Evolutionary conservation across 2,113 vertebrate genomes (phyloP), one percentile per base, ranked within the genome.

Genomic region (Notothenia rossii): DNA sequence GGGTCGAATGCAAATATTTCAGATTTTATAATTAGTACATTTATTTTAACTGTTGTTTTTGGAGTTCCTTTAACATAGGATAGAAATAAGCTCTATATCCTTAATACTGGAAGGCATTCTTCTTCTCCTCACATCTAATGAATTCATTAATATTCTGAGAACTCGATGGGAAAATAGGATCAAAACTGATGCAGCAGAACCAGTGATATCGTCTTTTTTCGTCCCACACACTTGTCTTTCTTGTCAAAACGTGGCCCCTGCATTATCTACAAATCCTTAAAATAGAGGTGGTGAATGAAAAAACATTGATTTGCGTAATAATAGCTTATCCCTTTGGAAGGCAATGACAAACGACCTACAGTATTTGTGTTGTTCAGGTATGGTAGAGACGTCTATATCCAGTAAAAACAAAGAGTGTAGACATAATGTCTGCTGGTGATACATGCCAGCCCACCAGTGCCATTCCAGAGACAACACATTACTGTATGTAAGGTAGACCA

Each of bases 391-490:
- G 69, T 86, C 74, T 75, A 18, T 78, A 81, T 88, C 53, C 55
- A 71, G 22, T 69, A 14, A 61, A 84, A 63, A 89, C 36, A 67
- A 70, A 73, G 46, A 78, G 55, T 65, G 62, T 74, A 69, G 83
- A 79, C 78, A 69, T 33, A 45, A 75, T 73, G 65, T 79, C 68
- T 78, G 58, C 40, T 83, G 79, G 71, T 36, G 10, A 78, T 62
- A 76, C 72, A 81, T 46, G 58, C 70, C 56, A 70, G 45, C 69
- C 29, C 63, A 79, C 73, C 66, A 50, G 77, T 55, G 60, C 67
- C 75, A 55, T 40, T 81, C 51, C 61, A 79, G 70, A 71, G 81
- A 82, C 62, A 56, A 62, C 67, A 71, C 72, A 83, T 86, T 83
- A 75, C 60, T 61, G 78, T 60, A 56, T 50, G 62, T 81, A 63